Percentiles rank a stretch among this genome's conserved stretches.
These are phyloP conservation scores for Diprion similis DNA, from an alignment of 1,140 invertebrate species.

Conservation along the genomic window DNA sequence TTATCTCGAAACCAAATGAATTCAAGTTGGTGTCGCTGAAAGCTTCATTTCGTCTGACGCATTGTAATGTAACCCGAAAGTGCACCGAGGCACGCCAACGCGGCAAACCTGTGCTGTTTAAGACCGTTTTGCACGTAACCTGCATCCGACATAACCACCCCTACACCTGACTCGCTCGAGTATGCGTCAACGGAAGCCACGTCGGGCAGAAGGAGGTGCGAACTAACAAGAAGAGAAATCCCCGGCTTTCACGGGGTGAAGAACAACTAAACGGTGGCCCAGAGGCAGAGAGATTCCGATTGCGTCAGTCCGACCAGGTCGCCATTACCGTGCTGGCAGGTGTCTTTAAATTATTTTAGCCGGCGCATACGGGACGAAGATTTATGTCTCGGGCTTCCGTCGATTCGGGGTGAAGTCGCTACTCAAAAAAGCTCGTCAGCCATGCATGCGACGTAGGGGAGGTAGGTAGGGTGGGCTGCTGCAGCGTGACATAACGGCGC, in stretches of 20 bases:
- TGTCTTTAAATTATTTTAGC: constrained; percentile 1
- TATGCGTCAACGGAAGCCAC: neutral
- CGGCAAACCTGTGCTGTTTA: neutral
- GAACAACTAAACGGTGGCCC: neutral
- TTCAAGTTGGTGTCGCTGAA: constrained; percentile 29
- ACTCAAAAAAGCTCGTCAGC: neutral
- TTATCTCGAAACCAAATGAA: constrained; percentile 48
- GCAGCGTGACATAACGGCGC: neutral
- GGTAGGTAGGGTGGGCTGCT: neutral
- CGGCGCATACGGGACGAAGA: neutral
- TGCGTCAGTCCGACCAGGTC: neutral
- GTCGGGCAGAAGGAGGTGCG: neutral
- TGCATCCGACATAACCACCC: neutral
- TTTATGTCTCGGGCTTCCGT: neutral
- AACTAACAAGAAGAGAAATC: neutral
- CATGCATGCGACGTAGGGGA: neutral
- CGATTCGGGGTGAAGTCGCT: neutral
- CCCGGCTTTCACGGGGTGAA: neutral
- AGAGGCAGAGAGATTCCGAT: neutral
- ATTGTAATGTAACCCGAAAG: constrained; percentile 47
- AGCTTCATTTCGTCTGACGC: constrained; percentile 49
- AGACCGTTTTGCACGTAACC: neutral
- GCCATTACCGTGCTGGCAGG: neutral
- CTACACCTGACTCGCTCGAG: neutral
- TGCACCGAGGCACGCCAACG: constrained; percentile 47